Percentiles rank a stretch among this genome's conserved stretches.
These are phyloP conservation scores for Motacilla alba DNA, from an alignment of 2,113 vertebrate genomes.

Conservation along the genomic window DNA sequence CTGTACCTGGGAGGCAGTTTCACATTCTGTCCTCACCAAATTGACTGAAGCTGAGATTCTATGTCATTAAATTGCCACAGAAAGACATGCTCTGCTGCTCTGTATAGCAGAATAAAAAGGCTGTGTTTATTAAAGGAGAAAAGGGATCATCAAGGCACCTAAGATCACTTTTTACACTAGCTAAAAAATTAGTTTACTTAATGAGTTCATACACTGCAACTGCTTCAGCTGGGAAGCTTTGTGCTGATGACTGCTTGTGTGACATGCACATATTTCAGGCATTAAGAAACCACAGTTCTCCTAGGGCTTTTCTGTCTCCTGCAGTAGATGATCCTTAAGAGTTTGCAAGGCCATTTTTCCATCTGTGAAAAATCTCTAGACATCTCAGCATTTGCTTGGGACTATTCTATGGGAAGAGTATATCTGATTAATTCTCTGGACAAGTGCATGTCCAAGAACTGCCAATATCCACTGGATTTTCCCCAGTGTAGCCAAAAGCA, in stretches of 20 bases:
- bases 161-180: neutral
- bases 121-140: neutral
- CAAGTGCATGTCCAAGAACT: neutral
- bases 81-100: neutral
- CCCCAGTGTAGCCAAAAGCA: neutral
- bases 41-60: neutral
- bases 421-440: neutral
- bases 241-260: neutral
- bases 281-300: neutral
- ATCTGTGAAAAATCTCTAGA: neutral
- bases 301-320: neutral
- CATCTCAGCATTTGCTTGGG: neutral
- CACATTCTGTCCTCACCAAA: constrained; percentile 1
- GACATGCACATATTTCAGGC: neutral
- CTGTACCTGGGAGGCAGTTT: neutral
- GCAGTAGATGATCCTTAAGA: neutral
- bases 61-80: neutral
- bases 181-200: neutral
- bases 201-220: neutral
- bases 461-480: neutral
- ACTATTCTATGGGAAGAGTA: neutral
- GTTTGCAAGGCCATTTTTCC: neutral
- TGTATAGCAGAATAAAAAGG: neutral
- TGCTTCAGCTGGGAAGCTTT: neutral
- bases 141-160: neutral